phyloP scores from a whole-genome alignment of 2,113 vertebrate genomes.

The Micronisus gabar region DNA sequence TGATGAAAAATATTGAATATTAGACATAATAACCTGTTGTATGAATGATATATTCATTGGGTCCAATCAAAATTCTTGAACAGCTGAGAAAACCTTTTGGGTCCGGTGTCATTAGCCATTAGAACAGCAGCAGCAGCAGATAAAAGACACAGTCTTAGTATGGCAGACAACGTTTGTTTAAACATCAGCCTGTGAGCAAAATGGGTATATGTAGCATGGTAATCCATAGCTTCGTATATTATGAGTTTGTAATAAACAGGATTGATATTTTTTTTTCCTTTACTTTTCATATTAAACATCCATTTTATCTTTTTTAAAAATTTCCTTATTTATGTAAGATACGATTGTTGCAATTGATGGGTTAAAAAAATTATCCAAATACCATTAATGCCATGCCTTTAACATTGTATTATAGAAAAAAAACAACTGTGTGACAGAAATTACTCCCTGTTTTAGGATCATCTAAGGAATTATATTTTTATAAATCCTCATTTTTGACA shows the following conservation, averaged over 20 bases:
- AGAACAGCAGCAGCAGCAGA: not conserved
- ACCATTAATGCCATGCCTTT: not conserved
- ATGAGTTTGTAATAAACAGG: not conserved
- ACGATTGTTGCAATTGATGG: not conserved
- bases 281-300: slow-evolving; percentile 24
- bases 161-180: not conserved
- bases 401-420: not conserved
- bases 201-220: not conserved
- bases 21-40: not conserved
- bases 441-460: not conserved
- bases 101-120: not conserved
- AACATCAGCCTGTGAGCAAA: not conserved
- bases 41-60: not conserved
- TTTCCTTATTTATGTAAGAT: not conserved
- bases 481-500: not conserved
- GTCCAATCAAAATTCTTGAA: not conserved
- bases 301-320: not conserved
- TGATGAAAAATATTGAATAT: not conserved
- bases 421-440: not conserved
- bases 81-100: not conserved
- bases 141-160: not conserved
- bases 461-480: not conserved
- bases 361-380: not conserved
- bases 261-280: not conserved
- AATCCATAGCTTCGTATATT: not conserved